Conservation (phyloP, 2,888 invertebrate genomes). For the Stenichneumon culpator region DNA sequence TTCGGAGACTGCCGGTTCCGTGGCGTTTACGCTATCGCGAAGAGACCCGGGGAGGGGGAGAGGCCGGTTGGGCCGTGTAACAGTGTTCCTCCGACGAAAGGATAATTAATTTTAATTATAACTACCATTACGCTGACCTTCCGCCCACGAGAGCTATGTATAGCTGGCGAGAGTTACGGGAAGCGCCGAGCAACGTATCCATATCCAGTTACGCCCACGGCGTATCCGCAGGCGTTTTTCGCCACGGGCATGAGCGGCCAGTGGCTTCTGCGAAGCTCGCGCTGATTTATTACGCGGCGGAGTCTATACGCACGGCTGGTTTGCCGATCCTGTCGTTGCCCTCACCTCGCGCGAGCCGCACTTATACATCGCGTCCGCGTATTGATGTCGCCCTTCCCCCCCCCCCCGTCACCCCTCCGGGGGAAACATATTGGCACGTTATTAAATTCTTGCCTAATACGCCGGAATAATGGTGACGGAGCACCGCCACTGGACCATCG, state of each 20-base stretch:
- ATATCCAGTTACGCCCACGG: conserved; percentile 66
- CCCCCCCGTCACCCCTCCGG: conserved; percentile 51
- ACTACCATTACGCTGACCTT: conserved; percentile 68
- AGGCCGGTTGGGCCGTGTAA: conserved; percentile 13
- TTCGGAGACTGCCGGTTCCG: conserved; percentile 29
- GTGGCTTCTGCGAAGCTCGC: conserved; percentile 58
- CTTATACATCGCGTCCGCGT: conserved; percentile 36
- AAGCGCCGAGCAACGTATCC: conserved; percentile 54
- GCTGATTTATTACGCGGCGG: conserved; percentile 73
- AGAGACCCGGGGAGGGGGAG: background rate
- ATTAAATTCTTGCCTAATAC: conserved; percentile 83
- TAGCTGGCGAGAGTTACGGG: conserved; percentile 33
- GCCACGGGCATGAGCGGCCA: conserved; percentile 36
- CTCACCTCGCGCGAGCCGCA: conserved; percentile 39
- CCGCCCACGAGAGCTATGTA: conserved; percentile 60
- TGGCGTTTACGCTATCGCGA: background rate
- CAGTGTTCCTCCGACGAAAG: conserved; percentile 63
- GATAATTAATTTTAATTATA: conserved; percentile 70
- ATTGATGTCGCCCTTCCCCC: conserved; percentile 53
- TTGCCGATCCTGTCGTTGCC: conserved; percentile 33
- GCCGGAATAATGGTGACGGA: conserved; percentile 76
- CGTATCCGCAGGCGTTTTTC: conserved; percentile 61
- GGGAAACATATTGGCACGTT: conserved; percentile 80
- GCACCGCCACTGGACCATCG: conserved; percentile 44
- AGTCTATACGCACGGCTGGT: conserved; percentile 43